phyloP scores from a whole-genome alignment of 2,113 vertebrate genomes.

The Mola mola region DNA sequence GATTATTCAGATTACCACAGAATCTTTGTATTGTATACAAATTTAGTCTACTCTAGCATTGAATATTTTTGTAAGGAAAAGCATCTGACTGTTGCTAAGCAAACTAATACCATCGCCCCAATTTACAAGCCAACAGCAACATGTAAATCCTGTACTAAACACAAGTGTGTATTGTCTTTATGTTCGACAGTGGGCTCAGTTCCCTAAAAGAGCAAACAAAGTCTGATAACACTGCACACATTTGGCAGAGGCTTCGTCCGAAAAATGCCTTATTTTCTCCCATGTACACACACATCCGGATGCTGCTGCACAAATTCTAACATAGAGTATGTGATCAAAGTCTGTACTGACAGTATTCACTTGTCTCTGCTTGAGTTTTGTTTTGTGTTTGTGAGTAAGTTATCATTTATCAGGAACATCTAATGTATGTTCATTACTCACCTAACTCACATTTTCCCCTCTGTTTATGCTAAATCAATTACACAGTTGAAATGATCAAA shows the following conservation, averaged over 20 bases:
- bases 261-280: neutral
- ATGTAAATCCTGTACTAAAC: constrained; percentile 34
- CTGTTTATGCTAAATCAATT: no score
- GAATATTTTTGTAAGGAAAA: constrained; percentile 7
- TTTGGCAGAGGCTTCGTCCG: constrained; percentile 6
- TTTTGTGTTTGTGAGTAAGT: no score
- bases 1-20: no score
- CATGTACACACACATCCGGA: constrained; percentile 16
- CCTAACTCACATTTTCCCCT: no score
- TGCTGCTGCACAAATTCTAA: constrained; percentile 15
- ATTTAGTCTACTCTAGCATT: no score
- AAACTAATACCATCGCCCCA: constrained; percentile 10
- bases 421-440: no score
- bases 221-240: constrained; percentile 26
- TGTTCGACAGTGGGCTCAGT: constrained; percentile 24
- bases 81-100: constrained; percentile 3
- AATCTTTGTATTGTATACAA: no score
- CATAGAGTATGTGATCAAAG: neutral
- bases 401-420: no score
- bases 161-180: constrained; percentile 33
- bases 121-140: constrained; percentile 19
- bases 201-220: constrained; percentile 32
- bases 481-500: no score
- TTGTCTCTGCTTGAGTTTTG: neutral
- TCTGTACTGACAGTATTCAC: neutral